Evolutionary conservation across 2,113 vertebrate species (phyloP).

Genomic region (Scalopus aquaticus): DNA sequence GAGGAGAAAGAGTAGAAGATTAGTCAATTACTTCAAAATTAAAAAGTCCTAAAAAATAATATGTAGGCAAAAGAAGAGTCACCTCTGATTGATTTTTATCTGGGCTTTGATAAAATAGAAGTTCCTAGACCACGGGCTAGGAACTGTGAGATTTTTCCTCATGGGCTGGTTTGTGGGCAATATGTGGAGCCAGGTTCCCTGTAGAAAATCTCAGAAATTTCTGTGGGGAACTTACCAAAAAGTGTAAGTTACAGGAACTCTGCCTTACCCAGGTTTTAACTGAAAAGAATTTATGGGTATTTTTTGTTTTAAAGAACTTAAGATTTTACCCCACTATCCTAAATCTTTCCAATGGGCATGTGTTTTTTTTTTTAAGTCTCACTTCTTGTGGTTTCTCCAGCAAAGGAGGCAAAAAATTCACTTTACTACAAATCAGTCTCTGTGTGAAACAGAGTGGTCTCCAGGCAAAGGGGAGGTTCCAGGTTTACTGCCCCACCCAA

Average conservation of each 20-base stretch:
- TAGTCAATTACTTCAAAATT: background rate
- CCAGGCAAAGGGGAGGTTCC: too few relatives aligned
- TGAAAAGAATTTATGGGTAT: constrained; percentile 6
- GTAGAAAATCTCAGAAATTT: background rate
- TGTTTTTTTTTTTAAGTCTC: background rate
- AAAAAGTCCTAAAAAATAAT: background rate
- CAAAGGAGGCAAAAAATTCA: background rate
- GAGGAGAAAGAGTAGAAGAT: background rate
- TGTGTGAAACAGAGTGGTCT: background rate
- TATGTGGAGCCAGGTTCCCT: background rate
- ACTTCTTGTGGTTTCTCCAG: background rate
- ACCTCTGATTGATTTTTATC: background rate
- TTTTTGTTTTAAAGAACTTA: background rate
- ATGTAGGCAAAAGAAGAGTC: background rate
- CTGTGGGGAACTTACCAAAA: background rate
- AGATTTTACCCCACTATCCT: background rate
- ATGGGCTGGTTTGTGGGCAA: background rate
- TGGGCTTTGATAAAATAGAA: background rate
- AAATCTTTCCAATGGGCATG: background rate
- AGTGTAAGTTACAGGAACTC: background rate
- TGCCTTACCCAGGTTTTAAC: background rate
- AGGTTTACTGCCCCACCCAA: too few relatives aligned
- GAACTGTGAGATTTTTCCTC: background rate
- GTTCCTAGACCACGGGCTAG: background rate
- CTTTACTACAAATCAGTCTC: background rate